Base-by-base conservation (phyloP, 2,888 invertebrate species). In the Masnerella sp. region DNA sequence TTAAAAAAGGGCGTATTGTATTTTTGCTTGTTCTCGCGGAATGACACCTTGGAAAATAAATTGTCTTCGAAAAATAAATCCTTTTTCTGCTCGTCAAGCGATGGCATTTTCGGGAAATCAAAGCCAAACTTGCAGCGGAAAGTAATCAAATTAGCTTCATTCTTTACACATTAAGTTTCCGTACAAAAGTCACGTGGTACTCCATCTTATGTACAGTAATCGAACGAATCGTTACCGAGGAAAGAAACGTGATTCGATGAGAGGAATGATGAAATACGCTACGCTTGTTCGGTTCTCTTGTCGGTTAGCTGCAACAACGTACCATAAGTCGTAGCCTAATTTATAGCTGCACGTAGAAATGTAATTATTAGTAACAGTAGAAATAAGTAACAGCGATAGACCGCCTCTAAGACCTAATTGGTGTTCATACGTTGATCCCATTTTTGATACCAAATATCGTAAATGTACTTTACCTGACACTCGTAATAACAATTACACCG, bases 361-460 rank as follows among this genome's bases (percentile, higher is more conserved):
- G 28, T 51, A 59, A 72, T 72, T 72, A 74, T 69, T 76, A 79
- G 74, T 80, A 78, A 76, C 71, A 79, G 78, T 80, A 81, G 77
- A 78, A 81, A 78, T 77, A 80, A 80, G 75, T 78, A 79, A 77
- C 75, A 79, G 83, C 82, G 84, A 85, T 84, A 86, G 84, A 84
- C 82, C 84, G 85, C 80, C 73, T 80, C 83, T 87, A 87, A 86
- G 81, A 84, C 75, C 85, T 87, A 87, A 86, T 87, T 87, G 87
- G 87, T 87, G 87, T 87, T 87, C 84, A 81, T 86, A 85, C 85
- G 83, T 87, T 87, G 87, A 85, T 87, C 86, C 87, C 87, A 80
- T 82, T 85, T 84, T 85, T 86, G 84, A 85, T 86, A 86, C 84
- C 83, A 78, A 84, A 78, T 82, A 78, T 79, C 76, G 78, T 77